Base-by-base conservation (phyloP, 2,888 invertebrate species). In the Tryphoninae sp. region DNA sequence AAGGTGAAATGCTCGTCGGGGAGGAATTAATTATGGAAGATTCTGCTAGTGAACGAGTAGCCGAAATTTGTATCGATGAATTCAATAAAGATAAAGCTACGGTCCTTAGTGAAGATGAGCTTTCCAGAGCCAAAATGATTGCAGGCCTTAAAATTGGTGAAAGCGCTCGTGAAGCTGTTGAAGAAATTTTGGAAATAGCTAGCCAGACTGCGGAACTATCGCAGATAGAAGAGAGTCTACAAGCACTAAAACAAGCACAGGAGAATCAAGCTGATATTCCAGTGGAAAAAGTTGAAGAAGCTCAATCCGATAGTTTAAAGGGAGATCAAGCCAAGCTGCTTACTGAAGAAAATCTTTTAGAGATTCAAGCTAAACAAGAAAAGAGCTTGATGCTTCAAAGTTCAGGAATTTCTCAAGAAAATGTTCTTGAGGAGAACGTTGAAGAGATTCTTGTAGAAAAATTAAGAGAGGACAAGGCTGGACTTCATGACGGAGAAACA, bases 261-360 rank as follows among this genome's bases (percentile, higher is more conserved):
- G 40, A 40, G n/a, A 16, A 13, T 7, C 42, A 72, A 13, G 58
- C 59, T 62, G 19, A 72, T 1, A 19, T 75, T 42, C 53, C 11
- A 0, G 78, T 73, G 53, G 79, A 75, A 73, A 64, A 13, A 33
- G 55, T 79, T 78, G 64, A 73, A 22, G 40, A 73, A 33, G 69
- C 3, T 13, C 51, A 13, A n/a, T 45, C 22, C 16, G 76, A 75
- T 45, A 61, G 76, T 62, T 69, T 69, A 6, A 22, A 42, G 19
- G 33, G 19, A 53, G 69, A 78, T 9, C 71, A 71, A 65, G 68
- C 62, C 6, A 61, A 16, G 11, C 58, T 72, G 19, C 73, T 73
- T 13, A 45, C 55, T 11, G 72, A 58, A 19, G 74, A 75, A 33
- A 53, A 61, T 69, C 73, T 79, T 6, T 67, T 23, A 1, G 65